Percentiles rank a stretch among this genome's conserved stretches.
Evolutionary conservation across 2,888 invertebrate genomes (phyloP).

Genomic region (Microctonus brassicae): DNA sequence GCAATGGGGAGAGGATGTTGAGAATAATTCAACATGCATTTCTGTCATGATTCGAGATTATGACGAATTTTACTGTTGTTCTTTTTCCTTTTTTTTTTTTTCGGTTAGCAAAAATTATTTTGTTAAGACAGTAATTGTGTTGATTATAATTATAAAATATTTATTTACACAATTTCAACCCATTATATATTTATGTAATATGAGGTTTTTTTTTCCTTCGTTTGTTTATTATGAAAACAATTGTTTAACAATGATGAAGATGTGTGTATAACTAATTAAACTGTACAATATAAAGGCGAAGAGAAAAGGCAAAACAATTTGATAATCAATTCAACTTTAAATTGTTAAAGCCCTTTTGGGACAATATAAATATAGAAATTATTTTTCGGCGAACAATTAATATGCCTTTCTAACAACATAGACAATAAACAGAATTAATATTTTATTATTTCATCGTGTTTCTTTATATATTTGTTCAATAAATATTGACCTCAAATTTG

Average conservation of each 20-base stretch:
- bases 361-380: constrained; percentile 11
- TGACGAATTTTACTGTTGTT: neutral
- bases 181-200: constrained; percentile 55
- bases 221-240: constrained; percentile 54
- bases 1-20: neutral
- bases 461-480: neutral
- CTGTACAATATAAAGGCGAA: constrained; percentile 60
- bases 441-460: too few relatives aligned
- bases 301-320: constrained; percentile 48
- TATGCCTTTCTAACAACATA: neutral
- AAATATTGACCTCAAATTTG: too few relatives aligned
- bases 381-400: constrained; percentile 8
- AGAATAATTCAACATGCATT: neutral
- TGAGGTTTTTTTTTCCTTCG: too few relatives aligned
- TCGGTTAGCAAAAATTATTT: neutral
- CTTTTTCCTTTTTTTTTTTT: neutral
- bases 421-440: neutral
- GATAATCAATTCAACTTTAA: constrained; percentile 34
- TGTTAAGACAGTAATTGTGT: neutral
- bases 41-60: neutral
- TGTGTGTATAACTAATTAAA: constrained; percentile 51
- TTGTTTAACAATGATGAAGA: constrained; percentile 51
- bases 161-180: constrained; percentile 65
- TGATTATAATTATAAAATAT: constrained; percentile 63
- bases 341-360: constrained; percentile 28